Evolutionary conservation across 2,888 invertebrate genomes (phyloP).

Genomic region (Oxyteleia sp.): DNA sequence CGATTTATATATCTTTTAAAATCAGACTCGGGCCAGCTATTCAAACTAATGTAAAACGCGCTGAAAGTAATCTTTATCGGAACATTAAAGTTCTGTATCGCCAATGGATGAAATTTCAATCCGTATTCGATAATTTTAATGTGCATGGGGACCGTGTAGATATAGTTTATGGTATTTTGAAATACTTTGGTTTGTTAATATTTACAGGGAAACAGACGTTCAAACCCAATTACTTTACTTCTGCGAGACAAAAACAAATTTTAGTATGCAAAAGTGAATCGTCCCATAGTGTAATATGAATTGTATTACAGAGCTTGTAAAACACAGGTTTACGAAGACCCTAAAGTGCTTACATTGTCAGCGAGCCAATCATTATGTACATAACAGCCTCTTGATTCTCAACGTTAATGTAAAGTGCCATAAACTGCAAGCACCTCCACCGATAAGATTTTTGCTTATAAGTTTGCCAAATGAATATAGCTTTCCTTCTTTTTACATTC

Average conservation of each 20-base stretch:
- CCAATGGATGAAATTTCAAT: conserved; percentile 33
- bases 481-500: conserved; percentile 20
- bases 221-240: no score
- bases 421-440: conserved; percentile 34
- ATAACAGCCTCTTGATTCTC: conserved; percentile 42
- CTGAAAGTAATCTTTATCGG: conserved; percentile 35
- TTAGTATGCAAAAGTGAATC: conserved; percentile 21
- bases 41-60: conserved; percentile 48
- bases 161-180: not conserved
- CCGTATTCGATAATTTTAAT: conserved; percentile 14
- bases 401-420: conserved; percentile 43
- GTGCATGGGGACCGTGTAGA: not conserved
- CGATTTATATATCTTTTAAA: conserved; percentile 77
- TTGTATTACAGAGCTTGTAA: conserved; percentile 42
- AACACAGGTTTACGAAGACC: conserved; percentile 65
- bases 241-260: conserved; percentile 3
- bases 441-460: conserved; percentile 49
- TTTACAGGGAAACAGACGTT: no score
- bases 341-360: conserved; percentile 63
- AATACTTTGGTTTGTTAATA: not conserved
- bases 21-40: conserved; percentile 22
- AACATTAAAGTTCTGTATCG: conserved; percentile 18
- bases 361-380: conserved; percentile 51
- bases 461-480: conserved; percentile 27
- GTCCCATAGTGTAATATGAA: conserved; percentile 19